phyloP scores from a whole-genome alignment of 53 echinoderm and acorn worm species.

The Luidia sarsii region DNA sequence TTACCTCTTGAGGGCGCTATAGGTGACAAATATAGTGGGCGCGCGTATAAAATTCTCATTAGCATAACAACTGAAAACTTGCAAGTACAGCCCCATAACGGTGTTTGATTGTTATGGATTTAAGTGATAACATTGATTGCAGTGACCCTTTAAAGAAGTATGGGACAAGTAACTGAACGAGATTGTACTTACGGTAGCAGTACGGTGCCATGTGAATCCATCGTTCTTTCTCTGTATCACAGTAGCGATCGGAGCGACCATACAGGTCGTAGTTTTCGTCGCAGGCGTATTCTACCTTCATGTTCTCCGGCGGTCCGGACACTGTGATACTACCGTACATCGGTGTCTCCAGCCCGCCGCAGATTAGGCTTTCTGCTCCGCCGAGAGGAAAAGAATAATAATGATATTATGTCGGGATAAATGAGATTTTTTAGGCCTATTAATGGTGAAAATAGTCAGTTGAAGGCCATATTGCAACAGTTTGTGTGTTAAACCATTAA shows the following conservation, averaged over 20 bases:
- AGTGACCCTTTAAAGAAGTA: not conserved
- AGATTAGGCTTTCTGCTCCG: conserved; percentile 78
- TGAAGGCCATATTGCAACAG: too few relatives aligned
- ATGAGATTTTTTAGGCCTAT: too few relatives aligned
- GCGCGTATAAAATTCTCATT: too few relatives aligned
- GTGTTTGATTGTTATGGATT: too few relatives aligned
- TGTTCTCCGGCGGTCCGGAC: conserved; percentile 70
- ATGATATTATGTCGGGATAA: too few relatives aligned
- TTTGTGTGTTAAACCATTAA: too few relatives aligned
- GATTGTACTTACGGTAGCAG: conserved; percentile 77
- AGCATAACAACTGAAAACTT: too few relatives aligned
- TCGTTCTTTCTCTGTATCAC: conserved; percentile 79
- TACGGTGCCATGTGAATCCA: conserved; percentile 74
- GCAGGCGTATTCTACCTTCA: conserved; percentile 79
- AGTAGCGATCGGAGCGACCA: conserved; percentile 70
- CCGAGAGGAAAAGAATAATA: not conserved
- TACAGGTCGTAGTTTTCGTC: conserved; percentile 90
- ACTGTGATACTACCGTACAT: conserved; percentile 76
- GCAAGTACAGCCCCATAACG: too few relatives aligned
- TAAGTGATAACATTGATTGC: not conserved
- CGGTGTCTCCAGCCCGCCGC: conserved; percentile 81
- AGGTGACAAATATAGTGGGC: too few relatives aligned
- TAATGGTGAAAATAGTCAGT: too few relatives aligned
- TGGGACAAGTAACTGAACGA: too few relatives aligned
- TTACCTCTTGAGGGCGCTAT: too few relatives aligned